These are phyloP conservation scores for Rhynchotus rufescens DNA, from an alignment of 2,797 vertebrate species.

Conservation along the genomic window DNA sequence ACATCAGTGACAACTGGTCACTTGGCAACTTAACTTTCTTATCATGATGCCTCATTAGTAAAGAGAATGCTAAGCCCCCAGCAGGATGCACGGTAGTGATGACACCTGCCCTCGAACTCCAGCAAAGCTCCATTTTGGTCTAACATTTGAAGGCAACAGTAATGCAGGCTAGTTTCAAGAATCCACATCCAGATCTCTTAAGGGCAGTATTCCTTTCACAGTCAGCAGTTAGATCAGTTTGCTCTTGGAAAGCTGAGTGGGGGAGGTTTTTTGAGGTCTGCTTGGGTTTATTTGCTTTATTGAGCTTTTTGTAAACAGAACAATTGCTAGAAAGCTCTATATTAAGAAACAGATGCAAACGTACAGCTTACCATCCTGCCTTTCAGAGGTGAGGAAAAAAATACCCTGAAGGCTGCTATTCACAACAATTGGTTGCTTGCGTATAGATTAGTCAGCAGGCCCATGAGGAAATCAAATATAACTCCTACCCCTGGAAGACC, in stretches of 20 bases:
- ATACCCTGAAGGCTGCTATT: neutral
- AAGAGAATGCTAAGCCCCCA: conserved; percentile 7
- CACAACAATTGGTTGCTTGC: neutral
- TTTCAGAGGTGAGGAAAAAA: neutral
- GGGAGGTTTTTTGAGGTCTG: neutral
- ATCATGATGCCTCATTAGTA: conserved; percentile 25
- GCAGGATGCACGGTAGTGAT: neutral
- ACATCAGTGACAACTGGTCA: conserved; percentile 39
- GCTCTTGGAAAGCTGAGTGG: neutral
- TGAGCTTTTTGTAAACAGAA: neutral
- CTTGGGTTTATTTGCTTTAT: neutral
- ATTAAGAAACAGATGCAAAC: neutral
- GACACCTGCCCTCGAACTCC: neutral
- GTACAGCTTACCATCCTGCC: neutral
- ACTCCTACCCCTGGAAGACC: neutral
- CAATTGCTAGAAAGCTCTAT: neutral
- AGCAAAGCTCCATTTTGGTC: neutral
- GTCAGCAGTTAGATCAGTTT: neutral
- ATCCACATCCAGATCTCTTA: neutral
- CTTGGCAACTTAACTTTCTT: conserved; percentile 30
- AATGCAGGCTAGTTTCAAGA: neutral
- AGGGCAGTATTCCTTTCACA: neutral
- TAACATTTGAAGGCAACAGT: neutral
- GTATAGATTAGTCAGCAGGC: neutral
- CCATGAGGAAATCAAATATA: neutral